Conservation (phyloP, 2,888 invertebrate species). For the Nycteola revayana region DNA sequence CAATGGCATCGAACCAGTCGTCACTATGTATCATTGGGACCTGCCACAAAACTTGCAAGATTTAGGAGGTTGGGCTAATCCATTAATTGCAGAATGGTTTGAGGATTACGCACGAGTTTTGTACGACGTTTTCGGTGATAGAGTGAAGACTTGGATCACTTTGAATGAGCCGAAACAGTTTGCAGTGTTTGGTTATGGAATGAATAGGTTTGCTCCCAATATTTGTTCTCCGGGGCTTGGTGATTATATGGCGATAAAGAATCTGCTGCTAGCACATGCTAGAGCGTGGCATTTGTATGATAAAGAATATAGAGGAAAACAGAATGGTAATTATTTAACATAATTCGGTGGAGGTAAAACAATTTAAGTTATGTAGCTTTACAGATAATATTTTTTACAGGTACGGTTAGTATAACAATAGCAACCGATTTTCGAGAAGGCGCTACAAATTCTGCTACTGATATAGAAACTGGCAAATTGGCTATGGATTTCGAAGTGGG, state of each 20-base stretch:
- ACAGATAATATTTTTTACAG: conserved; percentile 36
- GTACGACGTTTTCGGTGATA: conserved; percentile 69
- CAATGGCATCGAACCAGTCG: conserved; percentile 83
- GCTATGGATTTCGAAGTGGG: conserved; percentile 59
- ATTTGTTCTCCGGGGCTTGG: conserved; percentile 65
- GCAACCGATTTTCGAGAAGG: conserved; percentile 57
- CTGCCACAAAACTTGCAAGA: conserved; percentile 79
- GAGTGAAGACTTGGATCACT: conserved; percentile 82
- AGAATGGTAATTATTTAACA: conserved; percentile 53
- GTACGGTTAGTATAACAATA: conserved; percentile 56
- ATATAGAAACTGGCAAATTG: conserved; percentile 48
- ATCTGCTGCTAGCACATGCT: conserved; percentile 82
- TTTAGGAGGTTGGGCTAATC: conserved; percentile 80
- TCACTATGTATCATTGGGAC: conserved; percentile 82
- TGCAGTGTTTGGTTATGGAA: conserved; percentile 69
- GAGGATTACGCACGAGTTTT: conserved; percentile 72
- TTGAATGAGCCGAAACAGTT: conserved; percentile 81
- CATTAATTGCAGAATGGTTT: conserved; percentile 69
- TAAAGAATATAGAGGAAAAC: conserved; percentile 50
- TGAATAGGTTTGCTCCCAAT: conserved; percentile 52
- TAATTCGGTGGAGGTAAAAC: too few species aligned
- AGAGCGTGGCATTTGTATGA: conserved; percentile 70
- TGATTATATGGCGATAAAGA: conserved; percentile 76
- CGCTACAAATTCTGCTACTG: conserved; percentile 43
- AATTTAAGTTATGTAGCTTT: too few species aligned